phyloP scores from a whole-genome alignment of 2,113 vertebrate species.

The Oncorhynchus mykiss region DNA sequence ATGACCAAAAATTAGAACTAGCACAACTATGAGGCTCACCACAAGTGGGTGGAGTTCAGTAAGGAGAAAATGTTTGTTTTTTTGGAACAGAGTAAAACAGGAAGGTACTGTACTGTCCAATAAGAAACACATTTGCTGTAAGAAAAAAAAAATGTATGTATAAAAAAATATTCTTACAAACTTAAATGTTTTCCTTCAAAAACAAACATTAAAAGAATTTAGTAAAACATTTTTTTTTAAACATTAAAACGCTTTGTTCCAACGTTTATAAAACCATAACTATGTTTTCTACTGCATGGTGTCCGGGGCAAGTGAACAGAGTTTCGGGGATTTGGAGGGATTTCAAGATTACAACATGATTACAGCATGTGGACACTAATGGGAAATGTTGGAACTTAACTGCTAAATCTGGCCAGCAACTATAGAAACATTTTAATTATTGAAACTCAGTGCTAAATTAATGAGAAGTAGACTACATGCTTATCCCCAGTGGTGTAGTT shows the following conservation, averaged over 20 bases:
- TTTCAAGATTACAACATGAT: slow-evolving; percentile 70
- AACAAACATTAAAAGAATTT: too few relatives aligned
- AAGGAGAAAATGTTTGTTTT: too few relatives aligned
- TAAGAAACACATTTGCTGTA: too few relatives aligned
- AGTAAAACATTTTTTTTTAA: too few relatives aligned
- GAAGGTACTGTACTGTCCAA: too few relatives aligned
- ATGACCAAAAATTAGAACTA: too few relatives aligned
- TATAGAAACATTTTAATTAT: neutral
- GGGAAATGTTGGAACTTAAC: slow-evolving; percentile 37
- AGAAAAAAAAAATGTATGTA: too few relatives aligned
- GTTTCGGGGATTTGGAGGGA: slow-evolving; percentile 69
- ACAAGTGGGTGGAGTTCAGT: too few relatives aligned
- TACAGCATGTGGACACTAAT: slow-evolving; percentile 47
- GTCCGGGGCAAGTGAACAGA: slow-evolving; percentile 26
- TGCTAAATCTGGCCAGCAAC: slow-evolving; percentile 41
- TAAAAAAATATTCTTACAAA: too few relatives aligned
- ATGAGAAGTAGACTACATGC: neutral
- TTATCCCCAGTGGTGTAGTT: neutral
- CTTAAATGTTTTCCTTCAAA: too few relatives aligned
- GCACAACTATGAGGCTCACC: too few relatives aligned
- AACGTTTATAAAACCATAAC: neutral
- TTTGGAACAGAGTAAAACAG: too few relatives aligned
- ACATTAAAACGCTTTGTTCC: neutral
- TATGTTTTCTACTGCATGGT: neutral
- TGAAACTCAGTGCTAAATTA: neutral